Conservation (phyloP, 2,797 vertebrate species). For the Hippopotamyrus pictus region DNA sequence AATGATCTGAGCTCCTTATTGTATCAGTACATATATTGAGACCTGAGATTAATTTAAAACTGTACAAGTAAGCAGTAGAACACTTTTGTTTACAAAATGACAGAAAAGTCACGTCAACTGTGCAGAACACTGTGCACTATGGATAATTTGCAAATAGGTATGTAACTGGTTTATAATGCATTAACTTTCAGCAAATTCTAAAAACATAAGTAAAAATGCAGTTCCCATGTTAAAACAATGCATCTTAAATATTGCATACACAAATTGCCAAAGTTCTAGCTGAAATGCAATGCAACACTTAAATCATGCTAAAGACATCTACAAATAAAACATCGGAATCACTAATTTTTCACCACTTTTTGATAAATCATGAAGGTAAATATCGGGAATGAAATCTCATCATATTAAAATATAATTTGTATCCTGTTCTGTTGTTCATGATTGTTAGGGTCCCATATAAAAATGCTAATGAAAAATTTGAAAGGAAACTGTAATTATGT, state of each 20-base stretch:
- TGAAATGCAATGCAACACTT: not conserved
- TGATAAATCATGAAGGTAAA: not conserved
- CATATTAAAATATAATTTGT: not conserved
- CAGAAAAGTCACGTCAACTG: not conserved
- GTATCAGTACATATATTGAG: not conserved
- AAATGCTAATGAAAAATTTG: not conserved
- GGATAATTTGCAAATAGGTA: not conserved
- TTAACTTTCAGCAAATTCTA: not conserved
- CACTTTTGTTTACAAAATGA: not conserved
- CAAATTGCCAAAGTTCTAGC: not conserved
- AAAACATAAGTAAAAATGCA: not conserved
- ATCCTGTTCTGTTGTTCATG: not conserved
- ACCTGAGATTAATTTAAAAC: not conserved
- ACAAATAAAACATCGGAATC: not conserved
- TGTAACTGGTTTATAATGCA: not conserved
- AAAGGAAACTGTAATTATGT: not conserved
- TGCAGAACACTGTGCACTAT: not conserved
- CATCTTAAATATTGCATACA: not conserved
- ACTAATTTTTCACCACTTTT: not conserved
- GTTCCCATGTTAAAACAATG: not conserved
- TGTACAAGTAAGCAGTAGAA: not conserved
- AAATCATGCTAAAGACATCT: not conserved
- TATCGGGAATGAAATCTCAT: not conserved
- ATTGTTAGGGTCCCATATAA: not conserved
- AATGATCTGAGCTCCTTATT: not conserved